Conservation (phyloP, 2,113 vertebrate species). For the Corythornis madagascariensis region DNA sequence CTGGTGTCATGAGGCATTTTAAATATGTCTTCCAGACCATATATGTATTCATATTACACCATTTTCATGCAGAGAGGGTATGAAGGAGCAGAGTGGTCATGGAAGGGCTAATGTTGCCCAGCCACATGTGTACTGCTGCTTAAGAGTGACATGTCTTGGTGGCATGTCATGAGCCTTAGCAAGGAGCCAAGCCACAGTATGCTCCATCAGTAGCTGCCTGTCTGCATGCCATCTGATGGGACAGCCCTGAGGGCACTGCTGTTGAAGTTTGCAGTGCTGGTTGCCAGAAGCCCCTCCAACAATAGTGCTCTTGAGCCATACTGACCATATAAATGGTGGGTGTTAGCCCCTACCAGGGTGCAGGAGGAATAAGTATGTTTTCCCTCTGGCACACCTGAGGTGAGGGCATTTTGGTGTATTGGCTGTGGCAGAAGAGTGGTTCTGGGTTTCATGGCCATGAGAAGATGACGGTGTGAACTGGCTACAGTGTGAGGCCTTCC, state of each 20-base stretch:
- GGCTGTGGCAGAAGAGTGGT: background rate
- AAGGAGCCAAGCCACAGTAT: background rate
- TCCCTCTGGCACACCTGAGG: background rate
- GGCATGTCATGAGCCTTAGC: rapidly evolving
- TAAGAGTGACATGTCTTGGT: rapidly evolving
- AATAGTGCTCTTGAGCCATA: background rate
- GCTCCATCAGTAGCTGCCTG: rapidly evolving
- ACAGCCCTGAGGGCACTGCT: background rate
- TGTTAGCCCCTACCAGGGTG: background rate
- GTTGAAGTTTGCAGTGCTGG: background rate
- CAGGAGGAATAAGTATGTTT: background rate
- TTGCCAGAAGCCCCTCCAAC: background rate
- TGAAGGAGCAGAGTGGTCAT: background rate
- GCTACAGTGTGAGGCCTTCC: background rate
- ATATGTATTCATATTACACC: background rate
- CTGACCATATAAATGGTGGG: background rate
- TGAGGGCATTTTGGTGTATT: background rate
- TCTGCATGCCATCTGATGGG: background rate
- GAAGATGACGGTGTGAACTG: background rate
- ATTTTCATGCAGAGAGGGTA: background rate
- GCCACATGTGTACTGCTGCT: background rate
- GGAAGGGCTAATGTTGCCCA: background rate
- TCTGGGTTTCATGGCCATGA: background rate
- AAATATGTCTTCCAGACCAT: background rate
- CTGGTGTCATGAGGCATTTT: background rate